Conservation (phyloP, 2,113 vertebrate species). For the Pampusana beccarii region DNA sequence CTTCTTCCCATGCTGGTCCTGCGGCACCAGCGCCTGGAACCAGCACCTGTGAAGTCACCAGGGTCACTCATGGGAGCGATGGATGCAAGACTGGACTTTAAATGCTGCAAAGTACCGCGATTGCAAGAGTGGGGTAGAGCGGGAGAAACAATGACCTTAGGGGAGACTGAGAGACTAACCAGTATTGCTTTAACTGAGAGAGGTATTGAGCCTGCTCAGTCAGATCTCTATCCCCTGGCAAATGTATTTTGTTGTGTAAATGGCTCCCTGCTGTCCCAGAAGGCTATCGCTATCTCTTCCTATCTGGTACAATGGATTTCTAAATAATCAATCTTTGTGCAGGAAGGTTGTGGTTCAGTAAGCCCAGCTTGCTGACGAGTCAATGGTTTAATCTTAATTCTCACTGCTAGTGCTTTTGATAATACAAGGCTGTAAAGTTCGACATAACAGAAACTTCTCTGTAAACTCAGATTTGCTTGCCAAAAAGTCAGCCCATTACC, state of each 20-base stretch:
- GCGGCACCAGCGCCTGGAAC: not conserved
- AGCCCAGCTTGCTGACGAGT: not conserved
- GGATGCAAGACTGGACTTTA: not conserved
- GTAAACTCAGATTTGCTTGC: conserved; percentile 58
- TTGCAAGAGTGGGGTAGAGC: not conserved
- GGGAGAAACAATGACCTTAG: conserved; percentile 8
- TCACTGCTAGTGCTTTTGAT: conserved; percentile 17
- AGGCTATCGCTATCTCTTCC: not conserved
- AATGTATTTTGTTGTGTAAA: conserved; percentile 33
- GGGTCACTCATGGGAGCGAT: not conserved
- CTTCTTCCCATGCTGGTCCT: conserved; percentile 7
- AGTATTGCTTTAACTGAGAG: conserved; percentile 32
- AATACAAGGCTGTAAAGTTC: conserved; percentile 30
- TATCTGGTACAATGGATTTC: conserved; percentile 44
- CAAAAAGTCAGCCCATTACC: conserved; percentile 55
- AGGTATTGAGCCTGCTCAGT: conserved; percentile 46
- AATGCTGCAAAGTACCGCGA: not conserved
- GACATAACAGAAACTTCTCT: conserved; percentile 21
- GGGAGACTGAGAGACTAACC: conserved; percentile 2
- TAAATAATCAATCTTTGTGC: conserved; percentile 27
- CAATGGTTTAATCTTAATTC: conserved; percentile 40
- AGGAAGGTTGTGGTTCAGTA: not conserved
- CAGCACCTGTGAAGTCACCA: not conserved
- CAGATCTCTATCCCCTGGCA: conserved; percentile 25
- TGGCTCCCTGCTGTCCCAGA: conserved; percentile 18